These are phyloP conservation scores for Coracias cyanogaster DNA, from an alignment of 2,797 vertebrate genomes.

Conservation along the genomic window DNA sequence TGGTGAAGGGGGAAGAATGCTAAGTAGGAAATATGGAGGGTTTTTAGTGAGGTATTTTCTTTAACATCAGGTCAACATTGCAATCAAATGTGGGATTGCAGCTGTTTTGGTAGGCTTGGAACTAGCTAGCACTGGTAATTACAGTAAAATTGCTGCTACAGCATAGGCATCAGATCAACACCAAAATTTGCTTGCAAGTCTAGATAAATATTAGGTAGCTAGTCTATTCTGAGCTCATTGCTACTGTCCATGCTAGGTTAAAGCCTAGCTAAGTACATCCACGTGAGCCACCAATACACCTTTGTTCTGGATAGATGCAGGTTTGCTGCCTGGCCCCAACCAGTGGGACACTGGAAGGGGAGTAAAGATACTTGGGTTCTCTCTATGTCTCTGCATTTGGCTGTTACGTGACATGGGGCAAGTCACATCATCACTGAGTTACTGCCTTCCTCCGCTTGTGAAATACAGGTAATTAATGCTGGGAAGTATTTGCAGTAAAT, in stretches of 20 bases:
- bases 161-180: background rate
- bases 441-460: background rate
- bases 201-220: background rate
- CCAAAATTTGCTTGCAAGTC: background rate
- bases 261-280: background rate
- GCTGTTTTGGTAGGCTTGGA: background rate
- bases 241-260: background rate
- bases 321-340: background rate
- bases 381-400: background rate
- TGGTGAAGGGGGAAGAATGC: background rate
- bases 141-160: background rate
- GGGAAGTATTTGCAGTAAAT: background rate
- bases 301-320: background rate
- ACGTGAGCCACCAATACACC: background rate
- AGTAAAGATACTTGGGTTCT: background rate
- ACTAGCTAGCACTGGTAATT: background rate
- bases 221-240: background rate
- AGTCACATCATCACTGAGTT: background rate
- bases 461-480: background rate
- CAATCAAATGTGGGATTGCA: background rate
- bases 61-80: background rate
- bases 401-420: background rate
- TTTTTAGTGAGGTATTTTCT: background rate
- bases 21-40: background rate
- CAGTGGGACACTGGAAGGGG: background rate